Conservation (phyloP, 1,140 invertebrate genomes). For the Saccostrea echinata region DNA sequence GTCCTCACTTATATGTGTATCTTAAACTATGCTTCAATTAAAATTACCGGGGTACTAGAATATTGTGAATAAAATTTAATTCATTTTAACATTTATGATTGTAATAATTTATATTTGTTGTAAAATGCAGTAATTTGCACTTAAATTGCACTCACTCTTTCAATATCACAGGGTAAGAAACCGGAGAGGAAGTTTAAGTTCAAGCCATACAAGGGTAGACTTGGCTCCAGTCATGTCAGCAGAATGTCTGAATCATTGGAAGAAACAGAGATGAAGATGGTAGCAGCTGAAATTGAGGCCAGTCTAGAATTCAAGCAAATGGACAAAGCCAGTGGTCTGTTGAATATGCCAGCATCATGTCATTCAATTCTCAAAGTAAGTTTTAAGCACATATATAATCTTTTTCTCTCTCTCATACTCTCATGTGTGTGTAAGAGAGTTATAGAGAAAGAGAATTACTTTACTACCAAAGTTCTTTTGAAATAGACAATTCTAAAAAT, state of each 20-base stretch:
- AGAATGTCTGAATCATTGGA: constrained; percentile 75
- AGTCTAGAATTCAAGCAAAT: constrained; percentile 53
- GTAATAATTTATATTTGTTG: too few species aligned
- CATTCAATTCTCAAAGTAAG: constrained; percentile 76
- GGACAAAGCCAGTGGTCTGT: constrained; percentile 60
- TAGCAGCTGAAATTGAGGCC: constrained; percentile 61
- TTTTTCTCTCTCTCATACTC: too few species aligned
- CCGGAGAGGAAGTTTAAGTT: constrained; percentile 70
- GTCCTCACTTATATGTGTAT: too few species aligned
- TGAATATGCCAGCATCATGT: constrained; percentile 76
- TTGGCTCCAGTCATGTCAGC: constrained; percentile 69
- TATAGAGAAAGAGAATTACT: too few species aligned
- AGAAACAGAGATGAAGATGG: constrained; percentile 74
- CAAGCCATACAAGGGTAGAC: constrained; percentile 71
- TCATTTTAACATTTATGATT: too few species aligned
- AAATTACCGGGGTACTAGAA: too few species aligned
- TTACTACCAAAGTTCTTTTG: too few species aligned
- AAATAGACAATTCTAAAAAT: too few species aligned
- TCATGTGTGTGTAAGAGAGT: too few species aligned
- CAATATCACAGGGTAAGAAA: constrained; percentile 5
- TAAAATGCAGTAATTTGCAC: too few species aligned
- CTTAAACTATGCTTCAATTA: too few species aligned
- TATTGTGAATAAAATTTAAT: too few species aligned
- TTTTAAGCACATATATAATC: not conserved
- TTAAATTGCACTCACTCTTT: not conserved